Conservation (phyloP, 1,140 invertebrate genomes). For the Diorhabda carinulata region DNA sequence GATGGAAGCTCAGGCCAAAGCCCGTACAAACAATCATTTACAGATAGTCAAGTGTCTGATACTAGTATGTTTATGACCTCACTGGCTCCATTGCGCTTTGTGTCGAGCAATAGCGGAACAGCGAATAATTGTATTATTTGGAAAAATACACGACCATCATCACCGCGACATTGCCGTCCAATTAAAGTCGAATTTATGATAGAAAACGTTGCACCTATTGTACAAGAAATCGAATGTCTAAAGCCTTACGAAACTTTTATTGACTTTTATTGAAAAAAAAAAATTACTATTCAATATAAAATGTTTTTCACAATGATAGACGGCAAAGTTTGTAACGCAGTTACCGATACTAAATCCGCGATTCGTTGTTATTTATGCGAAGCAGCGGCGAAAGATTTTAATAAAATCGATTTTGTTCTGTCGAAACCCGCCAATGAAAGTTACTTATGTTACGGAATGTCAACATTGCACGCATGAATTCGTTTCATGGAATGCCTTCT, state of each 20-base stretch:
- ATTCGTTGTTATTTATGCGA: conserved; percentile 34
- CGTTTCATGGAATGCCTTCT: conserved; percentile 16
- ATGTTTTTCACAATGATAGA: conserved; percentile 46
- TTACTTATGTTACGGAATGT: conserved; percentile 14
- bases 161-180: neutral
- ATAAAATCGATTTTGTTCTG: conserved; percentile 20
- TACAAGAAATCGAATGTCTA: neutral
- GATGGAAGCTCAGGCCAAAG: neutral
- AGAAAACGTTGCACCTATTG: neutral
- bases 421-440: conserved; percentile 5
- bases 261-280: neutral
- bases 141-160: neutral
- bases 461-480: conserved; percentile 18
- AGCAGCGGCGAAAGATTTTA: conserved; percentile 32
- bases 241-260: neutral
- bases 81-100: neutral
- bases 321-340: conserved; percentile 47
- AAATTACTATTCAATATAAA: neutral
- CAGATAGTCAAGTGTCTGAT: neutral
- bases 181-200: neutral
- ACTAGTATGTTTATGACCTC: neutral
- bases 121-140: neutral
- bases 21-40: neutral
- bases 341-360: conserved; percentile 33
- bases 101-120: neutral